These are phyloP conservation scores for Epinotia nisella DNA, from an alignment of 2,888 invertebrate genomes.

Conservation along the genomic window DNA sequence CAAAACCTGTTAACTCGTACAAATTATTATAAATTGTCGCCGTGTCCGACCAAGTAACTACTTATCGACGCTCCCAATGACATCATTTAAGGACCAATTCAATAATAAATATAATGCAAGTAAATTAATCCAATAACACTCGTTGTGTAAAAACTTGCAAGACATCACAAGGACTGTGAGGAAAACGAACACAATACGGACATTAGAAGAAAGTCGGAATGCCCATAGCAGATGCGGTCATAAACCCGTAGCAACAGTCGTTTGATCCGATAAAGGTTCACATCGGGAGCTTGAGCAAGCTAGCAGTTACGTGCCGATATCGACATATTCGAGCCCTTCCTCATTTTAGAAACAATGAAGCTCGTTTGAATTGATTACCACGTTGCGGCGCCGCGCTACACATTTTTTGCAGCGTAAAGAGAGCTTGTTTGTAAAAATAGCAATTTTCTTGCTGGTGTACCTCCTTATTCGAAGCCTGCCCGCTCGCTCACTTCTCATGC, in stretches of 20 bases:
- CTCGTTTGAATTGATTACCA: constrained; percentile 72
- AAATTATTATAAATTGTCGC: constrained; percentile 66
- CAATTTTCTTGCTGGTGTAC: constrained; percentile 70
- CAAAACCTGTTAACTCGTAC: constrained; percentile 64
- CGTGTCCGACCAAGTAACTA: constrained; percentile 52
- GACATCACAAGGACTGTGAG: constrained; percentile 49
- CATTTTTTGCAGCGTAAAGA: constrained; percentile 67
- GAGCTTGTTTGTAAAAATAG: constrained; percentile 74
- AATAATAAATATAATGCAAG: constrained; percentile 17
- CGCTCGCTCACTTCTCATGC: constrained; percentile 63
- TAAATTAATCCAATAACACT: constrained; percentile 39
- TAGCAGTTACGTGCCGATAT: constrained; percentile 61
- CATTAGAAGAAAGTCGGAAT: constrained; percentile 65
- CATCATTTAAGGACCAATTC: constrained; percentile 44
- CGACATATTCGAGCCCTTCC: constrained; percentile 66
- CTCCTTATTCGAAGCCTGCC: constrained; percentile 65
- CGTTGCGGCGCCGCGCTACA: constrained; percentile 62
- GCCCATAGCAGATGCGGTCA: constrained; percentile 62
- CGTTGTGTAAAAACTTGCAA: constrained; percentile 36
- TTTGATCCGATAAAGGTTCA: constrained; percentile 69
- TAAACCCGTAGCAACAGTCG: constrained; percentile 68
- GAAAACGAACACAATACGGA: constrained; percentile 56
- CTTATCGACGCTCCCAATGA: constrained; percentile 49
- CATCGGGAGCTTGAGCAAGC: constrained; percentile 59
- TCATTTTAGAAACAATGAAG: constrained; percentile 69